phyloP scores from a whole-genome alignment of 2,113 vertebrate species.

The Neopipo cinnamomea region DNA sequence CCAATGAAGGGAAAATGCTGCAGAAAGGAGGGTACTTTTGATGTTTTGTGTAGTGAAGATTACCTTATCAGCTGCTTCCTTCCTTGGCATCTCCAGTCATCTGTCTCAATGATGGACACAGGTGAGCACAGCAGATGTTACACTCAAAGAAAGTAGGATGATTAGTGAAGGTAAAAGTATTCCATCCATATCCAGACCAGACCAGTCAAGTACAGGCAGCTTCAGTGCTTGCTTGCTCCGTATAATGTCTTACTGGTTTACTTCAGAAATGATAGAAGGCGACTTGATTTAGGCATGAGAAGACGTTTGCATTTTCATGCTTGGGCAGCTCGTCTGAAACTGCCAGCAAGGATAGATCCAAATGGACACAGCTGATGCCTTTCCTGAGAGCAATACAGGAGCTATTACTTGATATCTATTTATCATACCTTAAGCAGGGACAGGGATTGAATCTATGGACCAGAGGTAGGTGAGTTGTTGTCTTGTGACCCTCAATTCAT shows the following conservation, averaged over 20 bases:
- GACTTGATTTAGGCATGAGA: not conserved
- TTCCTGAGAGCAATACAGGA: not conserved
- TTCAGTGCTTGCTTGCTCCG: not conserved
- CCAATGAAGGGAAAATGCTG: not conserved
- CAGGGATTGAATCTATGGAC: not conserved
- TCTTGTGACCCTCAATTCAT: not conserved
- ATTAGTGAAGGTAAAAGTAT: not conserved
- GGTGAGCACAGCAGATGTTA: not conserved
- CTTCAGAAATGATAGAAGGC: not conserved
- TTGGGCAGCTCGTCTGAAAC: not conserved
- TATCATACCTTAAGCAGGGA: not conserved
- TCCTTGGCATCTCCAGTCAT: not conserved
- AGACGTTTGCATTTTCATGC: not conserved
- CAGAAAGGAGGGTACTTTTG: not conserved
- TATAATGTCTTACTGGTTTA: not conserved
- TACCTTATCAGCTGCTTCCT: not conserved
- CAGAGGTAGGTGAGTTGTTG: not conserved
- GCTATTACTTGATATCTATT: not conserved
- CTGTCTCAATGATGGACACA: not conserved
- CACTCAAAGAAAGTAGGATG: not conserved
- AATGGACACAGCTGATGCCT: not conserved
- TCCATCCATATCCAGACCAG: not conserved
- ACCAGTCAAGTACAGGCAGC: not conserved
- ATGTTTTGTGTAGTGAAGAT: not conserved
- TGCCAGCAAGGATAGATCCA: not conserved